Evolutionary conservation across 2,797 vertebrate genomes (phyloP), one percentile per base, ranked within the genome.

Genomic region (Manis pentadactyla): DNA sequence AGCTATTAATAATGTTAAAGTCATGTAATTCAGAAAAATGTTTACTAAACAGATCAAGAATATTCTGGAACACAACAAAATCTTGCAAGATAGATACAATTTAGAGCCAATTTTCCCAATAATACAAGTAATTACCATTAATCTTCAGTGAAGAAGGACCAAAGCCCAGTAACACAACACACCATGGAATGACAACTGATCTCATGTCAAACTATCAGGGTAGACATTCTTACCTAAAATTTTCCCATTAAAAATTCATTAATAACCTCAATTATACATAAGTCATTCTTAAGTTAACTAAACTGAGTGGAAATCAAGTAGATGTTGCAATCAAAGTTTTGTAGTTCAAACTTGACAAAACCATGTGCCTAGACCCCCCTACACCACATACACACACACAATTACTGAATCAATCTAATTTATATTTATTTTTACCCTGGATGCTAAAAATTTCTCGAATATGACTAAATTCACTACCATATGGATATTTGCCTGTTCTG

Each of bases 381-480:
- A 23, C 18, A 46, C 1, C 13, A 29, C 31, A 39, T 13, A 15
- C 2, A 29, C 14, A 29, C 14, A 61, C 27, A 46, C 11, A 71
- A 75, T 57, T 51, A 53, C 34, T 19, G 51, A 71, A 93, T 95
- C 59, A 71, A 13, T 85, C n/a, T 66, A 87, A 90, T 84, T 88
- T 89, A 86, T 37, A 59, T 14, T 77, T 96, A 84, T 85, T 95
- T 95, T 93, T 83, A 89, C 13, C 4, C 14, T 49, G 15, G 74
- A 82, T 82, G n/a, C 68, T 96, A 89, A 96, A 96, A 93, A 39
- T 57, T 51, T 74, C 10, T 63, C 10, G 27, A 23, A 18, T n/a
- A 5, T 95, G 46, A 90, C n/a, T 89, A 63, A 92, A 69, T 3
- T 77, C 14, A 18, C 37, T 46, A n/a, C 73, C 15, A 46, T 46